These are phyloP conservation scores for Coreoperca whiteheadi DNA, from an alignment of 2,113 vertebrate species.

Conservation along the genomic window DNA sequence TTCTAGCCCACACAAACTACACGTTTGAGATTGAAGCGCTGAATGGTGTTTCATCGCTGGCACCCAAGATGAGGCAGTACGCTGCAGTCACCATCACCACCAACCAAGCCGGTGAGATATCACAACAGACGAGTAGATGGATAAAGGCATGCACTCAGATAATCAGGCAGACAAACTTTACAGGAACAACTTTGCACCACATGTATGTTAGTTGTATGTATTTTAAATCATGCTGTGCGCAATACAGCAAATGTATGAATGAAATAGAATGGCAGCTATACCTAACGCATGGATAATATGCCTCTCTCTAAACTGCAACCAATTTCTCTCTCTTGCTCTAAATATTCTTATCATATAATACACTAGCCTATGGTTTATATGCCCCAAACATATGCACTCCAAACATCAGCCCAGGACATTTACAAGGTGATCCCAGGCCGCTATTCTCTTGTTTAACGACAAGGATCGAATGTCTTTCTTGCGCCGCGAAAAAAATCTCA, in stretches of 20 bases:
- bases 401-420: conserved; percentile 71
- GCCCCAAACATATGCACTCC: conserved; percentile 54
- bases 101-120: conserved; percentile 94
- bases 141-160: conserved; percentile 6
- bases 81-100: conserved; percentile 97
- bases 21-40: conserved; percentile 96
- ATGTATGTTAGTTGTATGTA: too few species aligned
- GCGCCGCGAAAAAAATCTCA: conserved; percentile 37
- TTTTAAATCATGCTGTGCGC: not conserved
- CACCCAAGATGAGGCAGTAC: conserved; percentile 87
- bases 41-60: conserved; percentile 92
- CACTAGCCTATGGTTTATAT: conserved; percentile 33
- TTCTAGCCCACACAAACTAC: conserved; percentile 98
- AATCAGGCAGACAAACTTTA: not conserved
- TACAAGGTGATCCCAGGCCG: conserved; percentile 64
- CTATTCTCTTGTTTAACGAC: conserved; percentile 70
- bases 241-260: not conserved
- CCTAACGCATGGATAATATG: not conserved
- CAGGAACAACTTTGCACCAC: not conserved
- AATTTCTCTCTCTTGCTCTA: not conserved
- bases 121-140: not conserved
- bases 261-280: not conserved
- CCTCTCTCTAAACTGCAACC: not conserved
- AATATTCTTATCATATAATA: conserved; percentile 28
- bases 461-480: conserved; percentile 65